Evolutionary conservation across 2,113 vertebrate genomes (phyloP).

Genomic region (Cairina moschata): DNA sequence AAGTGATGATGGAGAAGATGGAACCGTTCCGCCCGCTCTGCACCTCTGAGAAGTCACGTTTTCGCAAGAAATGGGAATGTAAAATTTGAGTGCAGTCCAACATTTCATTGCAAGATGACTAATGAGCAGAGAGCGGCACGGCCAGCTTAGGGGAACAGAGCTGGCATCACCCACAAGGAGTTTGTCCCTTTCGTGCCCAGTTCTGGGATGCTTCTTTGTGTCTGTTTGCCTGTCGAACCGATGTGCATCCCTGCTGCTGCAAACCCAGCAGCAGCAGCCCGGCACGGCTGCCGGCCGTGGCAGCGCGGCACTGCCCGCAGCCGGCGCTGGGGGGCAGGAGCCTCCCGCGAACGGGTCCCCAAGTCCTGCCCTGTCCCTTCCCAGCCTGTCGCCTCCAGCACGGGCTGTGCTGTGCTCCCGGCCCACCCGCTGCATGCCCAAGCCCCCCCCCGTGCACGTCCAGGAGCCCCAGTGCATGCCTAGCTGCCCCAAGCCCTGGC

Average conservation of each 20-base stretch:
- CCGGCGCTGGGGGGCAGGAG: slow-evolving; percentile 27
- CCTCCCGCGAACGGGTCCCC: neutral
- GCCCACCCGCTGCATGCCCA: no score
- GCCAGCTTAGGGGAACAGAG: rapidly evolving
- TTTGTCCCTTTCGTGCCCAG: rapidly evolving
- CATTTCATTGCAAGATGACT: neutral
- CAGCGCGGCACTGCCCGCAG: neutral
- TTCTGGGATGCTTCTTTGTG: rapidly evolving
- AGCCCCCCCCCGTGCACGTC: neutral
- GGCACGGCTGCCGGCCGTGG: neutral
- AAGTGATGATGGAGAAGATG: neutral
- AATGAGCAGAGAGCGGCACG: rapidly evolving
- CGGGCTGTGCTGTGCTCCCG: no score
- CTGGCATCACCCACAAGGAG: neutral
- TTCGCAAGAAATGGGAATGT: neutral
- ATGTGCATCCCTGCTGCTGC: neutral
- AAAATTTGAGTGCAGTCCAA: neutral
- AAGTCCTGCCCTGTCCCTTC: rapidly evolving
- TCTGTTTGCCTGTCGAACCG: neutral
- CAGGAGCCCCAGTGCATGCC: neutral
- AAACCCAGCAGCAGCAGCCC: no score
- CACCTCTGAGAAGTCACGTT: neutral
- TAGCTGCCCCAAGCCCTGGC: neutral
- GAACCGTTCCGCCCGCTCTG: neutral
- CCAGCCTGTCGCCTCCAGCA: neutral